Evolutionary conservation across 2,113 vertebrate species (phyloP).

Genomic region (Scopus umbretta): DNA sequence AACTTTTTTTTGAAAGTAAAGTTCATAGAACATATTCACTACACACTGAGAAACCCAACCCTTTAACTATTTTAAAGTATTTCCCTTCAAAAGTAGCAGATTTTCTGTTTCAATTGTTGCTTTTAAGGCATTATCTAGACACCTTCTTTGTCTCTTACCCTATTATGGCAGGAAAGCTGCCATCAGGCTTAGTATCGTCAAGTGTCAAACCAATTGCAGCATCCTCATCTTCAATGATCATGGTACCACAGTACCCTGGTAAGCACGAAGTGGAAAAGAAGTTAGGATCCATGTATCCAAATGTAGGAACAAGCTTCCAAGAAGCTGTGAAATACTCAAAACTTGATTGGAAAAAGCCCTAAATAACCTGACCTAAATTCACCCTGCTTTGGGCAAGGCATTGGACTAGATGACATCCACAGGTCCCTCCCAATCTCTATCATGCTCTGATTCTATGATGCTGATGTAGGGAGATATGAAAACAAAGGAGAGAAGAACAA

Average conservation of each 20-base stretch:
- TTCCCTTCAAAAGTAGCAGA: background rate
- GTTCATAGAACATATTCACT: background rate
- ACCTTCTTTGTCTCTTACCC: conserved; percentile 76
- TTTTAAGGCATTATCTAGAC: background rate
- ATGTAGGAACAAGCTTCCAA: background rate
- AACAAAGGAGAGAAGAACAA: background rate
- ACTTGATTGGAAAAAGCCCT: background rate
- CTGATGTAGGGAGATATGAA: background rate
- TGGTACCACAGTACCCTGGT: conserved; percentile 90
- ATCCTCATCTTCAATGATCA: conserved; percentile 94
- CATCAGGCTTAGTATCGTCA: conserved; percentile 95
- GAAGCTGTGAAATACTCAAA: background rate
- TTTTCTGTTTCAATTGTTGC: background rate
- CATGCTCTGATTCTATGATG: background rate
- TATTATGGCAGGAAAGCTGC: conserved; percentile 87
- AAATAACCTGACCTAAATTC: background rate
- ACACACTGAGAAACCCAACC: background rate
- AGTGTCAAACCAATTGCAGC: conserved; percentile 88
- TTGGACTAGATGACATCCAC: background rate
- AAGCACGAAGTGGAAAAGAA: background rate
- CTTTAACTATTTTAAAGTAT: background rate
- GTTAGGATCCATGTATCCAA: background rate
- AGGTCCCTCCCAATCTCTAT: background rate
- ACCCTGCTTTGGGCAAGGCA: background rate
- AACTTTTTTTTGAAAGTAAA: background rate